phyloP scores from a whole-genome alignment of 2,113 vertebrate species.

The Nothoprocta perdicaria region DNA sequence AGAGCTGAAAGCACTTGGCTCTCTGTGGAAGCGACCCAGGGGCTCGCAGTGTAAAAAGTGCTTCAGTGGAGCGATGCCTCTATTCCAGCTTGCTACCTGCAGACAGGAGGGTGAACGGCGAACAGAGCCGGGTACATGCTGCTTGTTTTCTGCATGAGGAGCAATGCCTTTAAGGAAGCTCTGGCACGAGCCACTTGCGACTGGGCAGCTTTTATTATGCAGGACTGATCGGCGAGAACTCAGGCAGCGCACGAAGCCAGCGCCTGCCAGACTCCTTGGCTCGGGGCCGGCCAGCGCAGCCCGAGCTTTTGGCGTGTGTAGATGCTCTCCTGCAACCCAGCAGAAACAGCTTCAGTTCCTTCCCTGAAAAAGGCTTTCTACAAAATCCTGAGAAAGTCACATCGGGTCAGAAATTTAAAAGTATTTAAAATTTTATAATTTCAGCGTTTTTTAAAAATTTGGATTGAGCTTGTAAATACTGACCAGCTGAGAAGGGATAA shows the following conservation, averaged over 20 bases:
- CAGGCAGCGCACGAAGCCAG: background rate
- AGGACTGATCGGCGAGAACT: background rate
- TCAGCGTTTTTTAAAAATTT: background rate
- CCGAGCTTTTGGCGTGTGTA: accelerated
- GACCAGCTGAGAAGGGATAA: background rate
- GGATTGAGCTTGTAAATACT: accelerated
- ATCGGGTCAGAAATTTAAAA: background rate
- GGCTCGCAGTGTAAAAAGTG: background rate
- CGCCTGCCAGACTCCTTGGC: background rate
- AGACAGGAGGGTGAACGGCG: background rate
- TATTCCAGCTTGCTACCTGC: background rate
- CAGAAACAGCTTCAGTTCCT: background rate
- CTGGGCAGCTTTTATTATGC: background rate
- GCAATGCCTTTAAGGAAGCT: background rate
- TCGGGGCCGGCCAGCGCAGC: background rate
- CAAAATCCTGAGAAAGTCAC: background rate
- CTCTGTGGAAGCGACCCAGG: background rate
- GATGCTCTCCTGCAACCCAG: background rate
- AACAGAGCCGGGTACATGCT: background rate
- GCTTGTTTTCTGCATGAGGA: background rate
- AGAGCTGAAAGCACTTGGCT: background rate
- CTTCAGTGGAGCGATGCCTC: background rate
- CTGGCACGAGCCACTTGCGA: background rate
- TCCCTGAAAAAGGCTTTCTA: background rate
- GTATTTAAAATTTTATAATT: background rate